Evolutionary conservation across 2,797 vertebrate genomes (phyloP).

Genomic region (Poecilia picta): DNA sequence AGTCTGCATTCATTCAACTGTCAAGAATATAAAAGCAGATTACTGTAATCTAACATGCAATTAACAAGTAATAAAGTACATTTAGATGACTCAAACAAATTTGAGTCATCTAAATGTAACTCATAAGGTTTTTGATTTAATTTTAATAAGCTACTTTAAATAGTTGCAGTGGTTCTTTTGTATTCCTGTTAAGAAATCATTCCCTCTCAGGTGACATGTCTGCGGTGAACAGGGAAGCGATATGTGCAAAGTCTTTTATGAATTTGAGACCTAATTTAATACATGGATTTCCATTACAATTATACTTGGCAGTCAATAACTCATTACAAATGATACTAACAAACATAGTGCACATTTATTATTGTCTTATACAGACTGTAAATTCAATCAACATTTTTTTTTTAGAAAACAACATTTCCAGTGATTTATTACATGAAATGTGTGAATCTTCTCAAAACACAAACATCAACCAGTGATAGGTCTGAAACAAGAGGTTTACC

Average conservation of each 20-base stretch:
- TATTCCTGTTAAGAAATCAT: neutral
- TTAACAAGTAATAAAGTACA: neutral
- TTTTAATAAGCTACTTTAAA: neutral
- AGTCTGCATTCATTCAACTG: neutral
- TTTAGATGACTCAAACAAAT: no score
- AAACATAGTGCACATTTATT: neutral
- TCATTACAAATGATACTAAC: neutral
- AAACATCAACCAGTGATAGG: neutral
- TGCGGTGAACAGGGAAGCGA: neutral
- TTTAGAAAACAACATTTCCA: neutral
- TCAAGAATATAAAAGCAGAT: neutral
- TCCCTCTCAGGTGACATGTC: neutral
- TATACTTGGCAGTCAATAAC: slow-evolving; percentile 1
- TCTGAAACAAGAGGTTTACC: neutral
- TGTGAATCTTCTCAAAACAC: neutral
- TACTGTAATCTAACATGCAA: neutral
- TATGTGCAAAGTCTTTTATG: neutral
- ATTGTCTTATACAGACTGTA: neutral
- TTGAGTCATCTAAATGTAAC: no score
- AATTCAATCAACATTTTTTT: neutral
- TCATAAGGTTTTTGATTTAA: neutral
- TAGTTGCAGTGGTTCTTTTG: neutral
- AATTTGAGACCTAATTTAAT: neutral
- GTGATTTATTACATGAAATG: neutral
- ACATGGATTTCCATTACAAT: neutral